Base-by-base conservation (phyloP, 2,888 invertebrate species). In the Nomada ferruginata region DNA sequence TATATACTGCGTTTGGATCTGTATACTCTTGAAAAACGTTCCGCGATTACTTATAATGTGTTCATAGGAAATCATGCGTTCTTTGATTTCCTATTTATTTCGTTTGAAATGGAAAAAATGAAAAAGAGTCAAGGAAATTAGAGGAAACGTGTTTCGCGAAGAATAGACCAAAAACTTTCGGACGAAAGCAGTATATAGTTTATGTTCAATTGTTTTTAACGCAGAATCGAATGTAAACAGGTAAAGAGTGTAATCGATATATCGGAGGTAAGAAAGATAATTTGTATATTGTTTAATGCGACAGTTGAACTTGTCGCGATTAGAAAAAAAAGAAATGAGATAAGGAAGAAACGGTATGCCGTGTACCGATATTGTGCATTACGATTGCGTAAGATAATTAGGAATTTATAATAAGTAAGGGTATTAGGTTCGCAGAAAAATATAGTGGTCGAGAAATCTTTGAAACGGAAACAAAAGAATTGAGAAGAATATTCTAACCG, bases 261-360 rank as follows among this genome's bases (percentile, higher is more conserved):
- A 53, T 47, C 57, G 59, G 66, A 50, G 13, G 52, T 73, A 64
- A 64, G 55, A n/a, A 42, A 26, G 66, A 11, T 63, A 52, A 68
- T 80, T 72, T 81, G 80, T 80, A 80, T 61, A 80, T 80, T 80
- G 68, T 80, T 80, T 68, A 53, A 79, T 52, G 50, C 44, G 55
- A 65, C 64, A 80, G 50, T 57, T 68, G 0, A 57, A 63, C 73
- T 80, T 73, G 44, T 63, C 42, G 60, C 36, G 23, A 57, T 20
- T 73, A 81, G 44, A 15, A 26, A 50, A 50, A 59, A 7, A 57
- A 66, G 20, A 47, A 47, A 52, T 20, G 18, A 65, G 64, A 7
- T n/a, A 18, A 76, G 23, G 42, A 42, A n/a, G 15, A 68, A 47
- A 68, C 20, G 63, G 55, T 69, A 77, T 29, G 36, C 55, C 44